Conservation (phyloP, 2,113 vertebrate genomes). For the Epinephelus fuscoguttatus region DNA sequence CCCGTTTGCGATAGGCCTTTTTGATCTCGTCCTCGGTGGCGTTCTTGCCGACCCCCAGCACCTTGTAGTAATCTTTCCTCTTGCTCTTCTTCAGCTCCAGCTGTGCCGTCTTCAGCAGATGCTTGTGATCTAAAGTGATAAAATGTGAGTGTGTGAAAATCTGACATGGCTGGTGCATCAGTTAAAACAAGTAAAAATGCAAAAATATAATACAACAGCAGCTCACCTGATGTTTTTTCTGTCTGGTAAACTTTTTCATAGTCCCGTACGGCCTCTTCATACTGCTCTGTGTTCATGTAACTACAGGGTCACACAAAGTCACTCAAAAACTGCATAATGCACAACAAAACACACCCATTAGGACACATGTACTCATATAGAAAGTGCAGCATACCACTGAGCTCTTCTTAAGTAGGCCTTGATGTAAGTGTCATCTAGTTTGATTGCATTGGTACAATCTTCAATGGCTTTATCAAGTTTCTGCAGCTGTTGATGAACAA, state of each 20-base stretch:
- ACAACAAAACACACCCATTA: not conserved
- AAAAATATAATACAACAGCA: not conserved
- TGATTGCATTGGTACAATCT: constrained; percentile 94
- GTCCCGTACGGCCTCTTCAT: constrained; percentile 96
- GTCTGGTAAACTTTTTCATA: constrained; percentile 98
- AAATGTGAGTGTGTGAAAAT: constrained; percentile 8
- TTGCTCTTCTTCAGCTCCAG: constrained; percentile 97
- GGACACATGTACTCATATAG: not conserved
- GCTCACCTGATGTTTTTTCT: constrained; percentile 95
- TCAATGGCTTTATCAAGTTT: constrained; percentile 94
- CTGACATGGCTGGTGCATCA: not conserved
- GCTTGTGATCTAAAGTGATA: constrained; percentile 90
- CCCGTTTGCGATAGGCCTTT: constrained; percentile 95
- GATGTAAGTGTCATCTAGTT: constrained; percentile 93
- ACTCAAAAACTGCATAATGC: constrained; percentile 27
- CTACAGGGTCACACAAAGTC: constrained; percentile 76
- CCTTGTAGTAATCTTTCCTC: constrained; percentile 98
- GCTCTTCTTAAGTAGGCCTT: constrained; percentile 97
- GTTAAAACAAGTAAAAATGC: not conserved
- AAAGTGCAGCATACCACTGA: constrained; percentile 88
- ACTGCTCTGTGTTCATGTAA: constrained; percentile 95
- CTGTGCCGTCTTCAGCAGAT: constrained; percentile 93
- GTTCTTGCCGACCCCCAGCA: constrained; percentile 93
- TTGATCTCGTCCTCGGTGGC: constrained; percentile 98
- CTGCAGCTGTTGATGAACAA: constrained; percentile 86